phyloP scores from a whole-genome alignment of 2,888 invertebrate genomes.

The Spilosoma lubricipeda region DNA sequence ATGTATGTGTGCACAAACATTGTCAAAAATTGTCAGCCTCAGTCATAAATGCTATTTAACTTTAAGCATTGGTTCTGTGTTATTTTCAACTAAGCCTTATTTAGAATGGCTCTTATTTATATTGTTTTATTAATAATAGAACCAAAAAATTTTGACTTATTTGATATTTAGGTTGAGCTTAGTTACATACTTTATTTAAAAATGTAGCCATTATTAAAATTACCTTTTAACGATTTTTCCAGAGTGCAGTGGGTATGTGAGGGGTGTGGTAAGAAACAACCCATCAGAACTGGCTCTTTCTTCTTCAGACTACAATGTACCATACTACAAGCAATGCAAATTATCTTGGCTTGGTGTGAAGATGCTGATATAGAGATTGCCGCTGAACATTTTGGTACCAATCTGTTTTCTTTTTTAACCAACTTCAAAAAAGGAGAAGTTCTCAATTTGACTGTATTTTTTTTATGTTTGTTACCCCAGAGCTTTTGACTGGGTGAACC shows the following conservation, averaged over 20 bases:
- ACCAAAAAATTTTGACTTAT: neutral
- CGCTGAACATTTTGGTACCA: slow-evolving; percentile 85
- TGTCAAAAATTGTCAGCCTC: neutral
- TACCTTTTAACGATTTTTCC: slow-evolving; percentile 26
- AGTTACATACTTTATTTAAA: neutral
- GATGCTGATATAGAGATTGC: slow-evolving; percentile 83
- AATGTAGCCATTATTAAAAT: neutral
- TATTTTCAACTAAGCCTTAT: too few relatives aligned
- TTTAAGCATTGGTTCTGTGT: too few relatives aligned
- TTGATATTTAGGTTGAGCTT: neutral
- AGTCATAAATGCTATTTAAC: too few relatives aligned
- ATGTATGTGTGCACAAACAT: neutral
- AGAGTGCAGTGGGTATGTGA: slow-evolving; percentile 80
- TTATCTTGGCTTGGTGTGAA: slow-evolving; percentile 89
- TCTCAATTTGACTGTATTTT: too few relatives aligned
- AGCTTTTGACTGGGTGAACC: too few relatives aligned
- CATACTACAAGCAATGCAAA: slow-evolving; percentile 86
- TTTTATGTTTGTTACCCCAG: too few relatives aligned
- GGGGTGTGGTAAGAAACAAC: slow-evolving; percentile 69
- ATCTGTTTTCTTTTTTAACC: too few relatives aligned
- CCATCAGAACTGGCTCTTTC: slow-evolving; percentile 83
- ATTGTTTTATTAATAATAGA: neutral
- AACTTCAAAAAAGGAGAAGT: too few relatives aligned
- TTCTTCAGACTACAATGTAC: slow-evolving; percentile 88
- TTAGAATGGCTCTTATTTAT: neutral